Evolutionary conservation across 2,113 vertebrate species (phyloP).

Genomic region (Rhinolophus ferrumequinum): DNA sequence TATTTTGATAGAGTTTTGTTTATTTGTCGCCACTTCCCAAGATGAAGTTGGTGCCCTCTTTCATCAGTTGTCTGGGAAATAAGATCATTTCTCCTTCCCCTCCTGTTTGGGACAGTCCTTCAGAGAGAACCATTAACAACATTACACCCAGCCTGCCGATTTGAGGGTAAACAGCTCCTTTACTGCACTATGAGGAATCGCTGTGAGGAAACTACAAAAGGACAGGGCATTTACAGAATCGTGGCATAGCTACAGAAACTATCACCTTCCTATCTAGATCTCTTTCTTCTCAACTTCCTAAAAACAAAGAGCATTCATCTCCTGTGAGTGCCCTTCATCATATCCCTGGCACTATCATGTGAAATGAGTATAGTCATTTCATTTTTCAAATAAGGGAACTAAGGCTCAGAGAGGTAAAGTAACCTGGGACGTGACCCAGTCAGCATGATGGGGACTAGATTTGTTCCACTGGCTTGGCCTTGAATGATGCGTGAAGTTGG

Average conservation of each 20-base stretch:
- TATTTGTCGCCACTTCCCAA: neutral
- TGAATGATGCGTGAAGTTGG: neutral
- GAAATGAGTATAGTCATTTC: neutral
- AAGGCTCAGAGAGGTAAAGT: neutral
- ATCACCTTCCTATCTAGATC: neutral
- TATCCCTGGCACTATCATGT: too few relatives aligned
- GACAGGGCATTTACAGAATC: rapidly evolving
- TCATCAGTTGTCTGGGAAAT: neutral
- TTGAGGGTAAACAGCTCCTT: neutral
- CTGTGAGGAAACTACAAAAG: neutral
- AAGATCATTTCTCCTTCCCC: neutral
- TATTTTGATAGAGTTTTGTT: neutral
- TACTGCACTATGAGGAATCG: neutral
- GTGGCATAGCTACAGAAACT: neutral
- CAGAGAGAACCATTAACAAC: neutral
- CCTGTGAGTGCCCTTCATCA: rapidly evolving
- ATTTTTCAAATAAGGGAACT: neutral
- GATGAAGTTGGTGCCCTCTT: neutral
- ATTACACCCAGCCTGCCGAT: neutral
- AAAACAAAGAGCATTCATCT: neutral
- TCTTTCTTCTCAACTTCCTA: neutral
- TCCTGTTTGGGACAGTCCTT: neutral
- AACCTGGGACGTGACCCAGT: neutral
- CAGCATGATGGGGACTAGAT: neutral
- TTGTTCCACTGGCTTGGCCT: neutral